A percentile compares a stretch with the other conserved stretches of the same genome.
Evolutionary conservation across 2,888 invertebrate species (phyloP).

Genomic region (Apotomis turbidana): DNA sequence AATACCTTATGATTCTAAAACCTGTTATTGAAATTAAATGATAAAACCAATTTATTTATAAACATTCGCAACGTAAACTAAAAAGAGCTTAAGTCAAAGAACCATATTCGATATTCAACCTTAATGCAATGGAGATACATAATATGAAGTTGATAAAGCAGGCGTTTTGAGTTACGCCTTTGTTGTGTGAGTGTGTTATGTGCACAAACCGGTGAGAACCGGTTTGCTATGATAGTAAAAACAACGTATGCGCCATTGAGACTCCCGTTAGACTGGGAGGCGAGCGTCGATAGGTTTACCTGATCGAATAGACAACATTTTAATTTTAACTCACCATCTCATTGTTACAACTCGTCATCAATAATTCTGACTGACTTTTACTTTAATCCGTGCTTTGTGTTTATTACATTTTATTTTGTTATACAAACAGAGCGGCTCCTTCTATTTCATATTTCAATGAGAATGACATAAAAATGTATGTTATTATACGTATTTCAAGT

Average conservation of each 20-base stretch:
- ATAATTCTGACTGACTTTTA: no score
- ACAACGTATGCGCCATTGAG: background rate
- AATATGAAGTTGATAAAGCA: background rate
- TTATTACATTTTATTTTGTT: no score
- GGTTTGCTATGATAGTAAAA: background rate
- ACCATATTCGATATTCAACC: background rate
- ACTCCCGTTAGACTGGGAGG: background rate
- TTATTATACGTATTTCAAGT: no score
- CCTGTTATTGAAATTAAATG: background rate
- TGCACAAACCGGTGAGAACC: background rate
- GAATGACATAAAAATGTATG: no score
- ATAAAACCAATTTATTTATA: background rate
- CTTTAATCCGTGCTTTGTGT: no score
- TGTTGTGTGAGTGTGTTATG: background rate
- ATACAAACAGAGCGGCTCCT: no score
- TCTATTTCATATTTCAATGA: no score
- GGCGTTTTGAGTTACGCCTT: background rate
- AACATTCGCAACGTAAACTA: background rate
- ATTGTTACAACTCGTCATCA: no score
- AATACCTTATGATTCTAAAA: background rate
- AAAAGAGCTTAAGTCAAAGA: background rate
- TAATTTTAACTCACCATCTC: background rate
- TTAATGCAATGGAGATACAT: background rate
- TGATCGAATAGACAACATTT: background rate
- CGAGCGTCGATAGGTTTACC: background rate